These are phyloP conservation scores for Molossus alvarezi DNA, from an alignment of 2,797 vertebrate genomes.

Conservation along the genomic window DNA sequence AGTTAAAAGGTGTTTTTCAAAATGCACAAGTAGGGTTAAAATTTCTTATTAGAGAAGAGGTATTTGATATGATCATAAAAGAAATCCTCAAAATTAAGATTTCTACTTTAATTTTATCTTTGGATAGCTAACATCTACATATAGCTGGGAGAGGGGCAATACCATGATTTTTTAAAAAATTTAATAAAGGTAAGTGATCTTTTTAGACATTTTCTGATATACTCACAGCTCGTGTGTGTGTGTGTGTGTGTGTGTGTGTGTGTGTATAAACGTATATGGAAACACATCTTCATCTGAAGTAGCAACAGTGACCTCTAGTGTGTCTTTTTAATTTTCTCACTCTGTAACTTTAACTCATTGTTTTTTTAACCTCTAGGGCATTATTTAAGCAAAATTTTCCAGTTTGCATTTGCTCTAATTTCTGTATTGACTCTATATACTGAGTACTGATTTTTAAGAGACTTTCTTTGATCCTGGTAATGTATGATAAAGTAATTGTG, in stretches of 20 bases:
- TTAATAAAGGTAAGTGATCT: constrained; percentile 72
- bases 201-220: constrained; percentile 81
- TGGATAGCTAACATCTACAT: background rate
- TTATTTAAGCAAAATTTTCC: constrained; percentile 88
- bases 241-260: background rate
- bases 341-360: constrained; percentile 81
- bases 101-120: constrained; percentile 72
- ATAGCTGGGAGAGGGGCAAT: background rate
- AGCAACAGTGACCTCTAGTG: constrained; percentile 99
- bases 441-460: constrained; percentile 85
- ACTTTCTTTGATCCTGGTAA: constrained; percentile 89
- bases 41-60: constrained; percentile 37
- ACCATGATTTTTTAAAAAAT: background rate
- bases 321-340: constrained; percentile 90
- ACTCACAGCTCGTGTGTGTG: background rate
- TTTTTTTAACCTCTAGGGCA: constrained; percentile 89
- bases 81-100: constrained; percentile 59
- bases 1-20: constrained; percentile 35
- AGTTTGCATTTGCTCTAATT: constrained; percentile 87
- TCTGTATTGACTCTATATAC: constrained; percentile 88
- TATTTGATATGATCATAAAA: constrained; percentile 52
- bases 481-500: constrained; percentile 89
- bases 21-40: background rate
- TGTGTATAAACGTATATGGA: background rate
- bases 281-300: constrained; percentile 89